Conservation (phyloP, 1,140 invertebrate genomes). For the Acromyrmex heyeri region DNA sequence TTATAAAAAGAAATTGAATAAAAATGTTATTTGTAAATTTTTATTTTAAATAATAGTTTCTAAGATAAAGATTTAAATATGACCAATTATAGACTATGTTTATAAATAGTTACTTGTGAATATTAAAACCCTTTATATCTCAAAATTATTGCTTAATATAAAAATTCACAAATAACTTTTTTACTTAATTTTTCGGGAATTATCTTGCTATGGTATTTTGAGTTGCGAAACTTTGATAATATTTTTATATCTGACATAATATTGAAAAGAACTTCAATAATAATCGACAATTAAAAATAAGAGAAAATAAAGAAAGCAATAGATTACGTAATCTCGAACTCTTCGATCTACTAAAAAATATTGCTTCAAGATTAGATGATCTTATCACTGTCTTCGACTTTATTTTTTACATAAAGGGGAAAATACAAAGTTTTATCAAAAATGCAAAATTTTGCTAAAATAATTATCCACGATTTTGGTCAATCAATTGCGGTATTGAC, state of each 20-base stretch:
- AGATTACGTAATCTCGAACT: not conserved
- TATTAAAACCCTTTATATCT: too few relatives aligned
- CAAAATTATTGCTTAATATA: too few relatives aligned
- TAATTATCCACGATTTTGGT: slow-evolving; percentile 13
- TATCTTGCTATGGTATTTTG: too few relatives aligned
- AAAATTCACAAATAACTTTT: too few relatives aligned
- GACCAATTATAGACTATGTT: too few relatives aligned
- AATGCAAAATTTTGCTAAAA: not conserved
- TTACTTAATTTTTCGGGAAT: too few relatives aligned
- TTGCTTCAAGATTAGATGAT: not conserved
- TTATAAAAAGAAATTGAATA: too few relatives aligned
- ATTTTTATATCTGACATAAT: not conserved
- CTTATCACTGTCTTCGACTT: not conserved
- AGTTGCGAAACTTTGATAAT: too few relatives aligned
- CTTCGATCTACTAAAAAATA: not conserved
- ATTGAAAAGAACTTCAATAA: not conserved
- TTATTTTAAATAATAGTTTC: too few relatives aligned
- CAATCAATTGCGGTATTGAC: slow-evolving; percentile 25
- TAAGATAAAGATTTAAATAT: too few relatives aligned
- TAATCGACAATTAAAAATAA: not conserved
- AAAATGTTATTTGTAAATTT: too few relatives aligned
- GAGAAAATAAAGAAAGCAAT: not conserved
- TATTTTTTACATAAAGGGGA: not conserved
- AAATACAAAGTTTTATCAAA: not conserved
- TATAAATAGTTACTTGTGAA: too few relatives aligned